Percentiles rank a stretch among this genome's conserved stretches.
Conservation (phyloP, 2,113 vertebrate species). For the Limnothrissa miodon region DNA sequence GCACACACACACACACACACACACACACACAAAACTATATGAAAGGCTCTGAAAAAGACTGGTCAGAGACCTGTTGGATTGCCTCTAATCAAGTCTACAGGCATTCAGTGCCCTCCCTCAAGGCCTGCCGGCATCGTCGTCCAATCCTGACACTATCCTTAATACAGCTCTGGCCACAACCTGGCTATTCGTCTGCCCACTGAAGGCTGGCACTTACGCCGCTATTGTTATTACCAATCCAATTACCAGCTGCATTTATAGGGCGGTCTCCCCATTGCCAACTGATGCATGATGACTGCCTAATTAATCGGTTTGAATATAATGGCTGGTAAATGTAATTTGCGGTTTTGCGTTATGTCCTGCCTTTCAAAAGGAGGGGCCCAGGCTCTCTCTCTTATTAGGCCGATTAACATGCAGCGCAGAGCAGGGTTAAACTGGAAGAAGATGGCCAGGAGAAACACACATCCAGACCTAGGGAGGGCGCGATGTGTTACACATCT, state of each 20-base stretch:
- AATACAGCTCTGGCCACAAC: neutral
- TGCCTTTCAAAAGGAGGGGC: neutral
- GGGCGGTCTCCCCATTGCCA: neutral
- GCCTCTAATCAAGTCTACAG: neutral
- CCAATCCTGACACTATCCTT: neutral
- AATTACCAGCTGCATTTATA: neutral
- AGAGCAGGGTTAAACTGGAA: neutral
- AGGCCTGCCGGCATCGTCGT: neutral
- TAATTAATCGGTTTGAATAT: conserved; percentile 1
- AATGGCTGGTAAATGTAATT: neutral
- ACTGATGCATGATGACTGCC: neutral
- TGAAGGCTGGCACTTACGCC: neutral
- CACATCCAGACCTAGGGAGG: neutral
- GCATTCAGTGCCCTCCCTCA: neutral
- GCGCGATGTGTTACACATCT: neutral
- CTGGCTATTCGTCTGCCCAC: neutral
- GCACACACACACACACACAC: conserved; percentile 39
- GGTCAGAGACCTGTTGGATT: neutral
- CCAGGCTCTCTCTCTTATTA: neutral
- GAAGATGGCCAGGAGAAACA: neutral
- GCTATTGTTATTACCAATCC: neutral
- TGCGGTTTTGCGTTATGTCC: neutral
- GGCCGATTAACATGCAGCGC: neutral
- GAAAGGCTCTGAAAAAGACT: neutral
- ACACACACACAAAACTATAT: neutral